These are phyloP conservation scores for Gymnocheta viridis DNA, from an alignment of 2,888 invertebrate genomes.

Conservation along the genomic window DNA sequence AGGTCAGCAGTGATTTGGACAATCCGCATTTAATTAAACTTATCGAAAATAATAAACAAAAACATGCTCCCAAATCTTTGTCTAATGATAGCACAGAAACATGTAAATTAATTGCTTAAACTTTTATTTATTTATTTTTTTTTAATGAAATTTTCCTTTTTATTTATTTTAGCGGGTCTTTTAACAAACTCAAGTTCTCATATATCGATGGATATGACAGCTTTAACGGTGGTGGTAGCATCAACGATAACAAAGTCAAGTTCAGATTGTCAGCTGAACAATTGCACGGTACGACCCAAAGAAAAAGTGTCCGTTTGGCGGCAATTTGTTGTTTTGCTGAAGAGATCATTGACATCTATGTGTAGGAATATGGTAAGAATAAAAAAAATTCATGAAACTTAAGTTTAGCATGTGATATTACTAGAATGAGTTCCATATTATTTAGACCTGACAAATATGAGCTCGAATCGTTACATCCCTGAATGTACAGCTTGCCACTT, in stretches of 20 bases:
- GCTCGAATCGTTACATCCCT: no score
- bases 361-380: constrained; percentile 80
- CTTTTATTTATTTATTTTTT: constrained; percentile 7
- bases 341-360: constrained; percentile 82
- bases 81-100: constrained; percentile 31
- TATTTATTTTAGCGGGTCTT: constrained; percentile 52
- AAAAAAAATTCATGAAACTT: no score
- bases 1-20: constrained; percentile 85
- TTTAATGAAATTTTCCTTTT: constrained; percentile 36
- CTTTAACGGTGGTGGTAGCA: constrained; percentile 4
- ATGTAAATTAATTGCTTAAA: constrained; percentile 21
- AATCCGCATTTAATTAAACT: constrained; percentile 79
- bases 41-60: constrained; percentile 72
- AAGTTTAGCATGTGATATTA: no score
- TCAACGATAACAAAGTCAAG: not conserved
- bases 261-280: constrained; percentile 31
- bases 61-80: constrained; percentile 55
- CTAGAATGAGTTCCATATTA: no score
- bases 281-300: constrained; percentile 72
- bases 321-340: constrained; percentile 83
- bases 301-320: constrained; percentile 78
- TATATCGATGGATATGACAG: constrained; percentile 58
- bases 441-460: no score
- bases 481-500: no score
- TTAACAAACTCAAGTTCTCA: constrained; percentile 49